Base-by-base conservation (phyloP, 35 echinoderm and acorn worm species). In the Apostichopus japonicus region DNA sequence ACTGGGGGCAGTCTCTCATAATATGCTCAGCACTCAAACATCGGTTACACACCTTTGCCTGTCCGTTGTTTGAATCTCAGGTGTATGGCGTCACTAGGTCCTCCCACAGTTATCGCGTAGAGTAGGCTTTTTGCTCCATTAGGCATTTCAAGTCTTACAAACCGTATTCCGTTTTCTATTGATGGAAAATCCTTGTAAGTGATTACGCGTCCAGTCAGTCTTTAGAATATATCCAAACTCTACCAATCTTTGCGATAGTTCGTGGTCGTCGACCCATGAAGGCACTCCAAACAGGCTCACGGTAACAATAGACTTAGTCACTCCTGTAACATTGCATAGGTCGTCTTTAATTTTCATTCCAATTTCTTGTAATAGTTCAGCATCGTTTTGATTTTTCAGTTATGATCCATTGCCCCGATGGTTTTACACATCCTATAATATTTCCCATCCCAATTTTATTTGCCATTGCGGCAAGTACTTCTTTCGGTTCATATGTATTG, bases 281-380 rank as follows among this genome's bases (percentile, higher is more conserved):
- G 80, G 80, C 6, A 83, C 25, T 23, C 80, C 80, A 51, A 83
- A 83, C 33, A 83, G 1, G 25, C 80, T 83, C 9, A 83, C 80
- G 7, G 80, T 83, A 6, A 27, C 5, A 10, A 83, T 23, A 5
- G 6, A 51, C 23, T 51, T 83, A 2, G 80, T 33, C 23, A 83
- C 80, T 33, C 80, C 80, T 33, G 6, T 8, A 23, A 83, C 80
- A 83, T 83, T 44, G 54, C 8, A 83, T 7, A 52, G 80, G 16
- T 19, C 8, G 6, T 19, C 25, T 23, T 55, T 19, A 13, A 83
- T 83, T 55, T 33, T 52, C 25, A 83, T 51, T 16, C 80, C 80
- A 13, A 52, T 83, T 55, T 83, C 80, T 19, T 83, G 80, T 8
- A 83, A 52, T 7, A 83, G 23, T 8, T 83, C 80, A 83, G 80